A percentile compares a stretch with the other conserved stretches of the same genome.
Conservation (phyloP, 1,140 invertebrate species). For the Mercenaria mercenaria region DNA sequence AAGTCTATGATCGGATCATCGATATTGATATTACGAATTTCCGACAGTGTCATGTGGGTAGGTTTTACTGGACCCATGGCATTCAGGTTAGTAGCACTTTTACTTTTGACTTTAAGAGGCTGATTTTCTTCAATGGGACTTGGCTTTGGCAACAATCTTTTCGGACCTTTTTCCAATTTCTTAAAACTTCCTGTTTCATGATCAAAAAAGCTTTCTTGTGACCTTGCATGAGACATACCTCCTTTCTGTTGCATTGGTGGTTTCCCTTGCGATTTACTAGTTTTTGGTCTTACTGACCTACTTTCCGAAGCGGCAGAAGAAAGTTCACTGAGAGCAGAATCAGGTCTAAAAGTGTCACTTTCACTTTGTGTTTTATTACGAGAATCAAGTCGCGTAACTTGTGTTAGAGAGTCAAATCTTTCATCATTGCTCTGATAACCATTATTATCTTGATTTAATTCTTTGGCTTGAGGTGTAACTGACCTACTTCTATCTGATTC, state of each 20-base stretch:
- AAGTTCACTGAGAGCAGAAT: slow-evolving; percentile 76
- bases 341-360: slow-evolving; percentile 70
- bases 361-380: slow-evolving; percentile 63
- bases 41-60: slow-evolving; percentile 76
- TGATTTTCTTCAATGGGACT: slow-evolving; percentile 70
- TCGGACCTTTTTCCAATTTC: slow-evolving; percentile 76
- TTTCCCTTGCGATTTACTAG: slow-evolving; percentile 40
- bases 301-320: slow-evolving; percentile 75
- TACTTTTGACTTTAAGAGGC: slow-evolving; percentile 79
- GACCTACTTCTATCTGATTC: slow-evolving; percentile 56
- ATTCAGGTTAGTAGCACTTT: slow-evolving; percentile 77
- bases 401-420: slow-evolving; percentile 58
- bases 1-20: slow-evolving; percentile 54
- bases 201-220: slow-evolving; percentile 79
- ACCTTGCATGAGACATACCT: slow-evolving; percentile 73
- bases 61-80: slow-evolving; percentile 78
- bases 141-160: slow-evolving; percentile 79
- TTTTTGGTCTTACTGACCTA: slow-evolving; percentile 50
- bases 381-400: slow-evolving; percentile 47
- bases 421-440: slow-evolving; percentile 52
- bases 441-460: slow-evolving; percentile 10
- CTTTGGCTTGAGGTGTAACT: slow-evolving; percentile 50
- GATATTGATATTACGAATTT: slow-evolving; percentile 71
- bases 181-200: slow-evolving; percentile 51
- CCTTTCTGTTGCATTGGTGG: slow-evolving; percentile 41